Percentiles rank a stretch among this genome's conserved stretches.
phyloP scores from a whole-genome alignment of 2,888 invertebrate species.

The Eristalinus sepulchralis region DNA sequence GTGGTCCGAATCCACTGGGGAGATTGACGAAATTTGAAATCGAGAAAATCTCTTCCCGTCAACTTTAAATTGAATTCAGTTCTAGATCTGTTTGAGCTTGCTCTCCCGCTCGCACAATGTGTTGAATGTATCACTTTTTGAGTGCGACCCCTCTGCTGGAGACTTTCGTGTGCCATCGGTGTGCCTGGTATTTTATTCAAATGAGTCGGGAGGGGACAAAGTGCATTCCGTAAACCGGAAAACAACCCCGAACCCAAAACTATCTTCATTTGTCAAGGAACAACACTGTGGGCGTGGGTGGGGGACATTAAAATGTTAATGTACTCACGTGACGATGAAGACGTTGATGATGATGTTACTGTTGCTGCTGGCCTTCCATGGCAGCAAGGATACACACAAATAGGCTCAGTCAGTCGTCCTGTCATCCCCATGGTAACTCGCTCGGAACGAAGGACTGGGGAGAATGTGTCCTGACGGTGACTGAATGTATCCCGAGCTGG shows the following conservation, averaged over 20 bases:
- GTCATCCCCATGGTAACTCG: not conserved
- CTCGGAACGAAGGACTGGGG: not conserved
- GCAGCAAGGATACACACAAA: not conserved
- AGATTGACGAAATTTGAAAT: slow-evolving; percentile 60
- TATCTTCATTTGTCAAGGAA: slow-evolving; percentile 67
- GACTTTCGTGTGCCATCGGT: not conserved
- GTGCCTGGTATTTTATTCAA: slow-evolving; percentile 13
- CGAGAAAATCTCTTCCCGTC: slow-evolving; percentile 66
- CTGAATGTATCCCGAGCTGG: not conserved
- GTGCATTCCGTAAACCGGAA: slow-evolving; percentile 65
- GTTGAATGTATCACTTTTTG: slow-evolving; percentile 17
- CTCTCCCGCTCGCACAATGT: slow-evolving; percentile 16
- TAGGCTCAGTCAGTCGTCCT: slow-evolving; percentile 9
- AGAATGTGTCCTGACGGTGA: not conserved
- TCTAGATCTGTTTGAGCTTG: slow-evolving; percentile 53
- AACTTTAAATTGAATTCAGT: slow-evolving; percentile 67
- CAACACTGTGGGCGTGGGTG: slow-evolving; percentile 30
- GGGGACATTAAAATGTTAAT: slow-evolving; percentile 68
- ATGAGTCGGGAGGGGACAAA: slow-evolving; percentile 59
- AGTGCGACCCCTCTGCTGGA: slow-evolving; percentile 33
- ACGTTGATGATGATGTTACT: slow-evolving; percentile 55
- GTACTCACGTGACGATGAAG: slow-evolving; percentile 55
- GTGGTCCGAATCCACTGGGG: not conserved
- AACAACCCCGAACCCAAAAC: slow-evolving; percentile 61
- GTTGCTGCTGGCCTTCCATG: slow-evolving; percentile 9